A percentile compares a stretch with the other conserved stretches of the same genome.
These are phyloP conservation scores for Drosophila insularis DNA, from an alignment of 1,140 invertebrate species.

Conservation along the genomic window DNA sequence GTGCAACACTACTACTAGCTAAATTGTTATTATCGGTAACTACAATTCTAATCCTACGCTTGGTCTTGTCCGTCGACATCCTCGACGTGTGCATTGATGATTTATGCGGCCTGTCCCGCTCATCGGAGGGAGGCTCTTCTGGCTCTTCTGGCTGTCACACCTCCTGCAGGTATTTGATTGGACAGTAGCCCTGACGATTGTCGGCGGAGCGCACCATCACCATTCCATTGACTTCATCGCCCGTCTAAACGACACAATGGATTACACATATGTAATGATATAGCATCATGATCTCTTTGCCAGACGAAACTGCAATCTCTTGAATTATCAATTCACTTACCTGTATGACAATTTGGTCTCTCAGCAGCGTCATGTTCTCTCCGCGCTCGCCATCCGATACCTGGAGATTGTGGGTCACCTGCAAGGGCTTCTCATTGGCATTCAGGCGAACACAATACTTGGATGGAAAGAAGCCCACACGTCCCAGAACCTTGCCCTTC, in stretches of 20 bases:
- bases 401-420: conserved; percentile 89
- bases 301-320: too few species aligned
- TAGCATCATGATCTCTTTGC: neutral
- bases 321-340: conserved; percentile 27
- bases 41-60: conserved; percentile 82
- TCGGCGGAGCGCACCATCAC: conserved; percentile 95
- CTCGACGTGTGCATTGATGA: conserved; percentile 67
- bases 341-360: conserved; percentile 90
- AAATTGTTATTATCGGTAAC: conserved; percentile 71
- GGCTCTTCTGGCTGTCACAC: conserved; percentile 87
- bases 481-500: conserved; percentile 96
- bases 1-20: conserved; percentile 53
- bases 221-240: conserved; percentile 95
- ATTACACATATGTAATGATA: neutral
- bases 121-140: conserved; percentile 77
- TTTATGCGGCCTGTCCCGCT: conserved; percentile 73
- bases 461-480: conserved; percentile 96
- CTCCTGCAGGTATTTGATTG: conserved; percentile 92
- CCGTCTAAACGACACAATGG: conserved; percentile 83
- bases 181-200: conserved; percentile 92
- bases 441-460: conserved; percentile 96
- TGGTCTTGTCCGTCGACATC: conserved; percentile 73
- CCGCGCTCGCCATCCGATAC: conserved; percentile 86
- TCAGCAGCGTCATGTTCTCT: conserved; percentile 85
- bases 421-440: conserved; percentile 93